phyloP scores from a whole-genome alignment of 2,888 invertebrate species.

The Smittia sp. region DNA sequence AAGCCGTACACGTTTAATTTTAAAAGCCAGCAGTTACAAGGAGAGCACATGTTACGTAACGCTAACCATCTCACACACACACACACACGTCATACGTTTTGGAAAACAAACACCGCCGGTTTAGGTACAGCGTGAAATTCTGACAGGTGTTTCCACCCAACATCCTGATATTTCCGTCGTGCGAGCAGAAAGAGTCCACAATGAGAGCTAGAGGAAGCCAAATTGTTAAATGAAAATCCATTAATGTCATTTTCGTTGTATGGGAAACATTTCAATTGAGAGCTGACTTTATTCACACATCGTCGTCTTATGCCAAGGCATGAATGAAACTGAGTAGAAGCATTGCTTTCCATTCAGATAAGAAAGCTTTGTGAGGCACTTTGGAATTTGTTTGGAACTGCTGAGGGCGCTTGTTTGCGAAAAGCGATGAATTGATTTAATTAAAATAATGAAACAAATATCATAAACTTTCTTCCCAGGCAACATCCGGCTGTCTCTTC shows the following conservation, averaged over 20 bases:
- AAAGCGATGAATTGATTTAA: not conserved
- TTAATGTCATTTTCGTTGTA: constrained; percentile 36
- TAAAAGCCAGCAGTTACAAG: not conserved
- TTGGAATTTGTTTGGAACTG: too few relatives aligned
- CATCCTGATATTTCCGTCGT: constrained; percentile 35
- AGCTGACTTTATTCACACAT: not conserved
- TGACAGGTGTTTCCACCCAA: constrained; percentile 39
- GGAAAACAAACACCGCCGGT: constrained; percentile 1
- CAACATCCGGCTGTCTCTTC: not conserved
- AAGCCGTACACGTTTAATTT: not conserved
- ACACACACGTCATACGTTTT: not conserved
- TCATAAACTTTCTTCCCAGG: constrained; percentile 7
- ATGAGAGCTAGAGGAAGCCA: constrained; percentile 25
- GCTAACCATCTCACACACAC: too few relatives aligned
- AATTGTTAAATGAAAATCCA: constrained; percentile 38
- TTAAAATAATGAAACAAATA: constrained; percentile 20
- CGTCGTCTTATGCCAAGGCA: too few relatives aligned
- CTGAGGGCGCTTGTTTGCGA: not conserved
- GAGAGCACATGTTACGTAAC: constrained; percentile 8
- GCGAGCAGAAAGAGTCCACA: not conserved
- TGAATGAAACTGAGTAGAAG: too few relatives aligned
- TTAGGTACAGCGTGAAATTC: not conserved
- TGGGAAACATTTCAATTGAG: constrained; percentile 18
- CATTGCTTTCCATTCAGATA: not conserved
- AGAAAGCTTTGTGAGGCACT: not conserved